Percentiles rank a stretch among this genome's conserved stretches.
Conservation (phyloP, 2,888 invertebrate genomes). For the Apomyelois bistriatella region DNA sequence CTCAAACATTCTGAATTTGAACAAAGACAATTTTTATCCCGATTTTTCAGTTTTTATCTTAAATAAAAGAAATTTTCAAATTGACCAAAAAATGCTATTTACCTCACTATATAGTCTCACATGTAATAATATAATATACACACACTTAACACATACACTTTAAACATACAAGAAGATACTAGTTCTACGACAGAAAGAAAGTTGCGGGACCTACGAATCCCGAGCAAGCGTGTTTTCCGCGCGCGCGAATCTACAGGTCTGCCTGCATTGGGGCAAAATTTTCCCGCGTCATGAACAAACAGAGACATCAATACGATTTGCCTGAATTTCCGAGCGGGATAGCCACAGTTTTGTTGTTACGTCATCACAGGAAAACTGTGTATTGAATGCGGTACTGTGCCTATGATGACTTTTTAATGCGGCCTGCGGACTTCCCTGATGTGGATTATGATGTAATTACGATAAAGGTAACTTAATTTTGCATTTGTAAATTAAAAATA, state of each 20-base stretch:
- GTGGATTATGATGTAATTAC: constrained; percentile 33
- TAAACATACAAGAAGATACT: constrained; percentile 26
- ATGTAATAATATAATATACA: constrained; percentile 35
- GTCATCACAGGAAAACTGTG: constrained; percentile 40
- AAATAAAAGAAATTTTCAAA: neutral
- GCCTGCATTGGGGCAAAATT: constrained; percentile 52
- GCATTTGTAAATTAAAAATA: neutral
- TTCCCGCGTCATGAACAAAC: constrained; percentile 53
- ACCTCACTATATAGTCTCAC: constrained; percentile 71
- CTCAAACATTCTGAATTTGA: too few species aligned
- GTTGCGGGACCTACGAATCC: constrained; percentile 26
- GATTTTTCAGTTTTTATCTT: too few species aligned
- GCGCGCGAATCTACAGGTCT: constrained; percentile 72
- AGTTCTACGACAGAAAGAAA: constrained; percentile 19
- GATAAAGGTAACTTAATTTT: constrained; percentile 12
- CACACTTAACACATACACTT: constrained; percentile 30
- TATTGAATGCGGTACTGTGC: constrained; percentile 31
- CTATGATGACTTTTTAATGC: constrained; percentile 8
- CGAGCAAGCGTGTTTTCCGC: constrained; percentile 49
- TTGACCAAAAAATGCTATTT: constrained; percentile 22
- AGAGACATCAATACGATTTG: constrained; percentile 30
- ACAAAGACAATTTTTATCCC: too few species aligned
- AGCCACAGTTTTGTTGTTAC: constrained; percentile 27
- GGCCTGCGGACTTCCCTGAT: constrained; percentile 23
- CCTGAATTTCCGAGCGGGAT: constrained; percentile 34